Base-by-base conservation (phyloP, 2,113 vertebrate genomes). In the Pteruthius melanotis region DNA sequence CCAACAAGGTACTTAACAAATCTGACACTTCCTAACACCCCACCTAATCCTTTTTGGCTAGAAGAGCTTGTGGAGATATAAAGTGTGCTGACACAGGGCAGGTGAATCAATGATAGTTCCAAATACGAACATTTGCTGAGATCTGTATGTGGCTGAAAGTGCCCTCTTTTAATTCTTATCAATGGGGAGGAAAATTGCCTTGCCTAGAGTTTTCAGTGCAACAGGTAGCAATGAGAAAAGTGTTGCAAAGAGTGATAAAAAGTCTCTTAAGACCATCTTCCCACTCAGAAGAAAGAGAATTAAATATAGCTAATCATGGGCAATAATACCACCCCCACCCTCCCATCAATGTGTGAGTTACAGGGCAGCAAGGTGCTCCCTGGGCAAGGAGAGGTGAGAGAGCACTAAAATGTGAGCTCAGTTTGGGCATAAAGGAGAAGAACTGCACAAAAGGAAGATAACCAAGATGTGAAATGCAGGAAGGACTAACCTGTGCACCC, bases 381-480 rank as follows among this genome's bases (percentile, higher is more conserved):
- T 6, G 5, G 19, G 20, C n/a, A 60, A 39, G 14, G 44, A n/a
- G 30, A 47, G 0, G 0, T 8, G 24, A 60, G 33, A 57, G 39
- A 75, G 10, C 52, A 39, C 31, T 57, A 45, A 87, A 93, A 89
- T 3, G 4, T 47, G 57, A 91, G 37, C 44, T 30, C 71, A 65
- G n/a, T 47, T 16, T 76, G 42, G 53, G 37, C 35, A 13, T 14
- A 44, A 44, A 71, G 37, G 18, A 92, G 61, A 30, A 72, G 66
- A 44, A 84, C 11, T 61, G 44, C 21, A 44, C 44, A 23, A 11
- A 72, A 69, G 33, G 18, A 42, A 59, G 19, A 23, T 8, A 63
- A 63, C 15, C 11, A 50, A 39, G 50, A 57, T 47, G 22, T 53
- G 54, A 92, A 79, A 39, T 7, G 39, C 33, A 57, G 45, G 40